Evolutionary conservation across 2,797 vertebrate species (phyloP).

Genomic region (Peromyscus nudipes): DNA sequence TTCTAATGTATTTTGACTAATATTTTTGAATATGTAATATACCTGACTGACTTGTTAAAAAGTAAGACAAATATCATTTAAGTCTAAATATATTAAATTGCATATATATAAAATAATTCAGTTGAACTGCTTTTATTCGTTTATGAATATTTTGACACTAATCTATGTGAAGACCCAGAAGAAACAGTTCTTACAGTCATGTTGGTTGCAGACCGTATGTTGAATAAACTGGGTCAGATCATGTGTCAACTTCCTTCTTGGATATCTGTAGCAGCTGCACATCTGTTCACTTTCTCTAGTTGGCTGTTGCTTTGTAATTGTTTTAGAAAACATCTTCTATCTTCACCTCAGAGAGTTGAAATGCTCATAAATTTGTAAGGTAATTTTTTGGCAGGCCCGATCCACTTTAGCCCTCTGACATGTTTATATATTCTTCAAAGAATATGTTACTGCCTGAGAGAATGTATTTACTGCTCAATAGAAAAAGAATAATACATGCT

Average conservation of each 20-base stretch:
- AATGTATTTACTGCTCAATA: slow-evolving; percentile 45
- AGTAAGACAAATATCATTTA: not conserved
- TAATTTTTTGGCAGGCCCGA: not conserved
- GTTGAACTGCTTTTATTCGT: not conserved
- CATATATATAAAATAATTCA: not conserved
- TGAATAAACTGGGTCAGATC: not conserved
- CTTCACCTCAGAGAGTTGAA: slow-evolving; percentile 30
- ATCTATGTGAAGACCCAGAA: not conserved
- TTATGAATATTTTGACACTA: slow-evolving; percentile 1
- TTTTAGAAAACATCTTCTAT: not conserved
- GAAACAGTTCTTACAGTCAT: not conserved
- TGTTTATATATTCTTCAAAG: slow-evolving; percentile 60
- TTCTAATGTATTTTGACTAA: not conserved
- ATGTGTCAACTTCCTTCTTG: not conserved
- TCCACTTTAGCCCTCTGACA: slow-evolving; percentile 43
- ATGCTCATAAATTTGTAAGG: slow-evolving; percentile 49
- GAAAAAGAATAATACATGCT: slow-evolving; percentile 33
- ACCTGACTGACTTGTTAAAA: not conserved
- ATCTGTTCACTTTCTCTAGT: not conserved
- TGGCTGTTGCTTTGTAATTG: slow-evolving; percentile 38
- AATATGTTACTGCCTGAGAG: slow-evolving; percentile 41
- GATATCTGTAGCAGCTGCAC: not conserved
- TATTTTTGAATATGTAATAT: slow-evolving; percentile 22
- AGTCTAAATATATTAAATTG: slow-evolving; percentile 10
- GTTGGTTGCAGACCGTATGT: not conserved